These are phyloP conservation scores for Leptinotarsa peninsularis DNA, from an alignment of 2,888 invertebrate genomes.

Conservation along the genomic window DNA sequence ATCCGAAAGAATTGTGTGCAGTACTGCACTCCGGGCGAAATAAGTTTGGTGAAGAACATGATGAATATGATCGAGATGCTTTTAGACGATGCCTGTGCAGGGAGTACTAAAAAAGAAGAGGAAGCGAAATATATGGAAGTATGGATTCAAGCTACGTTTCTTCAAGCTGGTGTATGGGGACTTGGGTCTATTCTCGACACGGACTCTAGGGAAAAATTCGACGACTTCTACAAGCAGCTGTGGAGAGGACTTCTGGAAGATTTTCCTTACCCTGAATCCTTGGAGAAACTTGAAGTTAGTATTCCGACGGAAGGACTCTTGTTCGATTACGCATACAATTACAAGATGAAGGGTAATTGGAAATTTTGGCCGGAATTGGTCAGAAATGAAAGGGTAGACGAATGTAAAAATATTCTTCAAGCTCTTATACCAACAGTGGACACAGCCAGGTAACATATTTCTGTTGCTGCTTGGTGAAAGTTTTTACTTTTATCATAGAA, in stretches of 20 bases:
- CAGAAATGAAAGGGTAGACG: conserved; percentile 73
- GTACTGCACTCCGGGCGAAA: conserved; percentile 77
- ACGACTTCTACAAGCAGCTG: conserved; percentile 72
- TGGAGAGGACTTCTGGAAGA: conserved; percentile 67
- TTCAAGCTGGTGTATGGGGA: conserved; percentile 86
- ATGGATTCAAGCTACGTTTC: conserved; percentile 83
- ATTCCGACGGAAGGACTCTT: conserved; percentile 83
- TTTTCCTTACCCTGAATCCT: conserved; percentile 69
- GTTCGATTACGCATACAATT: conserved; percentile 84
- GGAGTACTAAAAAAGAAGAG: conserved; percentile 63
- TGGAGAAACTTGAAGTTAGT: conserved; percentile 80
- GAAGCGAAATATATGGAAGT: conserved; percentile 77
- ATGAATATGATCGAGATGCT: conserved; percentile 82
- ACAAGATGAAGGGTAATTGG: conserved; percentile 87
- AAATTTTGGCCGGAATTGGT: conserved; percentile 86
- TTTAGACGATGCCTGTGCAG: conserved; percentile 77
- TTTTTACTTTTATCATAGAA: no score
- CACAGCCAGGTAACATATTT: conserved; percentile 70
- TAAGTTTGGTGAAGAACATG: conserved; percentile 78
- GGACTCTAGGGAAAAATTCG: conserved; percentile 77
- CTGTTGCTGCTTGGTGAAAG: not conserved
- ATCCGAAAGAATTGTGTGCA: conserved; percentile 77
- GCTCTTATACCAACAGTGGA: conserved; percentile 89
- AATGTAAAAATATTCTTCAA: conserved; percentile 76
- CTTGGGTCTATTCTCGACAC: conserved; percentile 83